Conservation (phyloP, 2,797 vertebrate species). For the Tokudaia muenninki region DNA sequence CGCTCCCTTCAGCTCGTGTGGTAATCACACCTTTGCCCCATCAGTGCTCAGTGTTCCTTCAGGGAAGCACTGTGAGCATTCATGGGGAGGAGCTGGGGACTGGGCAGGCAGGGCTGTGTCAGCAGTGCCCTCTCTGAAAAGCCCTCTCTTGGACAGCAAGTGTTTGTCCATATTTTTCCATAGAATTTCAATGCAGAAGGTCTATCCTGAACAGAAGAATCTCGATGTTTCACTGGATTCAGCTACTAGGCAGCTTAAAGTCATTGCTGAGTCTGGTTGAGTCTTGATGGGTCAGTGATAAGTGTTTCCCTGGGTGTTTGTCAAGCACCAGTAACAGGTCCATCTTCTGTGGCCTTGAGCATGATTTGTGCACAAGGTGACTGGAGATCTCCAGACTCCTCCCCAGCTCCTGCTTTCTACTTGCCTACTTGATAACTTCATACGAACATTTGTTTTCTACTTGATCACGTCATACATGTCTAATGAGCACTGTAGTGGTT, state of each 20-base stretch:
- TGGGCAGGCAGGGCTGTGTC: not conserved
- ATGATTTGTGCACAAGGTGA: not conserved
- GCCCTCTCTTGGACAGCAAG: not conserved
- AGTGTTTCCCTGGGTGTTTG: not conserved
- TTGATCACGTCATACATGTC: not conserved
- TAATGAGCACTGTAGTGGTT: not conserved
- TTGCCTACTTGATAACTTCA: not conserved
- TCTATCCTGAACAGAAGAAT: not conserved
- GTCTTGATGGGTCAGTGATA: not conserved
- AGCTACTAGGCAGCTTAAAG: not conserved
- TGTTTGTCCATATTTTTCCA: not conserved
- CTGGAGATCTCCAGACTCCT: not conserved
- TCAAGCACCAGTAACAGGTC: not conserved
- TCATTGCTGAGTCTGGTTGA: not conserved
- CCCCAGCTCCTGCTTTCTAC: not conserved
- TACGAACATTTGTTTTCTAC: not conserved
- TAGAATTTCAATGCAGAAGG: slow-evolving; percentile 10
- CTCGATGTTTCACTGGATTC: not conserved
- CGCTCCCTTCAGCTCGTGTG: not conserved
- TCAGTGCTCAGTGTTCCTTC: not conserved
- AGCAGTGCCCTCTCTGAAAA: not conserved
- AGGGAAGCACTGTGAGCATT: not conserved
- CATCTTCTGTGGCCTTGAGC: not conserved
- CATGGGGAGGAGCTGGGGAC: not conserved
- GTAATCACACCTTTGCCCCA: not conserved